A percentile compares a stretch with the other conserved stretches of the same genome.
Evolutionary conservation across 2,797 vertebrate species (phyloP).

Genomic region (Aphelocoma californica): DNA sequence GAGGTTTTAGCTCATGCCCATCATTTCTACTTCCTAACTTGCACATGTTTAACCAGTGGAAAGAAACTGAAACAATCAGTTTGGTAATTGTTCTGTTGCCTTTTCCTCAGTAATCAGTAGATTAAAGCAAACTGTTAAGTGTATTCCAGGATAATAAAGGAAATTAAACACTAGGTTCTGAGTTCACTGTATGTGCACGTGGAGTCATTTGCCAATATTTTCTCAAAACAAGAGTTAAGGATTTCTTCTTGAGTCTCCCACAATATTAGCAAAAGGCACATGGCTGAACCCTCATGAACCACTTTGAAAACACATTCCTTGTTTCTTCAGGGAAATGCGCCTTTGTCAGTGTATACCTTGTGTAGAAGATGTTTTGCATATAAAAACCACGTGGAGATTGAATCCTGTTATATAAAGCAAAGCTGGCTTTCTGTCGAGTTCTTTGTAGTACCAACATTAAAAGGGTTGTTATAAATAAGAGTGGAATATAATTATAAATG

Average conservation of each 20-base stretch:
- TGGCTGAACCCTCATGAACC: neutral
- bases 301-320: conserved; percentile 27
- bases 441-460: conserved; percentile 71
- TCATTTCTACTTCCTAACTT: neutral
- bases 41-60: neutral
- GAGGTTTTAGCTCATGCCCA: neutral
- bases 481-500: conserved; percentile 73
- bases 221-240: neutral
- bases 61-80: neutral
- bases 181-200: neutral
- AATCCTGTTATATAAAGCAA: conserved; percentile 61
- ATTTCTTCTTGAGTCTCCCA: neutral
- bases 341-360: conserved; percentile 33
- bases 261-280: neutral
- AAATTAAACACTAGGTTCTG: neutral
- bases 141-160: neutral
- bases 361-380: conserved; percentile 57
- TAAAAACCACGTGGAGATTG: conserved; percentile 56
- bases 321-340: conserved; percentile 45
- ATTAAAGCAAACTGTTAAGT: neutral
- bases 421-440: conserved; percentile 54
- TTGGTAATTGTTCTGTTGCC: neutral
- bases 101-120: neutral
- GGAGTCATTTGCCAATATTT: neutral
- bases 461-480: conserved; percentile 74